phyloP scores from a whole-genome alignment of 2,113 vertebrate genomes.

The Pampusana beccarii region DNA sequence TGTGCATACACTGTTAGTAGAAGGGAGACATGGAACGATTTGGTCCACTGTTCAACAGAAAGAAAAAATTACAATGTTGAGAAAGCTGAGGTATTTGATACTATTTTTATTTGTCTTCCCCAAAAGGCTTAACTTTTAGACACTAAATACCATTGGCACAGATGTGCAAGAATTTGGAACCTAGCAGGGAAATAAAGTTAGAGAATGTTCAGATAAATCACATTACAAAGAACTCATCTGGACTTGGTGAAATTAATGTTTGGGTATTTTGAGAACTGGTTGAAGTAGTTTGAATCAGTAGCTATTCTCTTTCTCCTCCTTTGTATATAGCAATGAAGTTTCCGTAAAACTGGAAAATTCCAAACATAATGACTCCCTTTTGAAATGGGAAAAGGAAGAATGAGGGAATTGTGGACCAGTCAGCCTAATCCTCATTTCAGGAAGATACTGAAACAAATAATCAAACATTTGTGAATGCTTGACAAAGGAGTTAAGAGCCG shows the following conservation, averaged over 20 bases:
- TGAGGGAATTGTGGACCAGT: background rate
- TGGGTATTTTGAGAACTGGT: background rate
- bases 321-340: background rate
- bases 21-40: background rate
- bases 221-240: background rate
- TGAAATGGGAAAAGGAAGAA: background rate
- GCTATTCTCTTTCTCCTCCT: background rate
- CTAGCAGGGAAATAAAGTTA: background rate
- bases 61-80: background rate
- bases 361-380: background rate
- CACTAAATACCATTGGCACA: background rate
- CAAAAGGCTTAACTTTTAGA: background rate
- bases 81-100: background rate
- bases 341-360: background rate
- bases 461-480: background rate
- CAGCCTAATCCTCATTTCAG: background rate
- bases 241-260: background rate
- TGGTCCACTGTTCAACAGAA: background rate
- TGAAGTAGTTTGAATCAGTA: background rate
- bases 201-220: background rate
- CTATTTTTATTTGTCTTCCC: background rate
- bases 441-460: background rate
- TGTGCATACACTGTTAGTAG: background rate
- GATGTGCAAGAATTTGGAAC: background rate
- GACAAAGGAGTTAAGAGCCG: background rate